Evolutionary conservation across 2,888 invertebrate species (phyloP), one percentile per base, ranked within the genome.

Genomic region (Spisula solida): DNA sequence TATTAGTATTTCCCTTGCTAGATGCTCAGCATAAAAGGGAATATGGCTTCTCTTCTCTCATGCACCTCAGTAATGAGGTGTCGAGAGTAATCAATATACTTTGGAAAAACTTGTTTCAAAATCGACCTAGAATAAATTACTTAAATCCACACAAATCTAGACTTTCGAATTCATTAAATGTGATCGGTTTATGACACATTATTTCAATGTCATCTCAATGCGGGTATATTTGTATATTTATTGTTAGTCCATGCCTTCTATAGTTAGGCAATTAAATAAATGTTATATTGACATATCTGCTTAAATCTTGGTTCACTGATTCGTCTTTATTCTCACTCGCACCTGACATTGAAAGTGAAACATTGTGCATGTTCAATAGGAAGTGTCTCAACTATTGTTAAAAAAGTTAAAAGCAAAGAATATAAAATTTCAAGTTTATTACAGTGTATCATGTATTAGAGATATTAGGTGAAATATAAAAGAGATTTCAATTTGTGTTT

Each of bases 221-320:
- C 31, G 31, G 5, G 75, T 75, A 75, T 31, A 75, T 75, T 75
- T 31, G 25, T 25, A 1, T 75, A 75, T 34, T 75, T 75, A 31
- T 34, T 25, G 18, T 75, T 16, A 34, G 8, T 18, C 8, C 12
- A 16, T 75, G 75, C 14, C 75, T 31, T 75, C 18, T 75, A 75
- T 75, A 34, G 16, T 29, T 29, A 75, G 34, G 75, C 31, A 75
- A 75, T 75, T 31, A 75, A 75, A 18, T 75, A 34, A 75, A 31
- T 75, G n/a, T 31, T 75, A 31, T 75, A 31, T 75, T 75, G 31
- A 75, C 75, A 75, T 75, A 34, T 18, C 31, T 34, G 12, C 75
- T 75, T 75, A 75, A 70, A 75, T 12, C 34, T 31, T 75, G 75
- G 75, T 75, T 75, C 75, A 75, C 5, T 75, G 31, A 5, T 75